A percentile compares a stretch with the other conserved stretches of the same genome.
Evolutionary conservation across 2,797 vertebrate genomes (phyloP).

Genomic region (Neosilurus hyrtlii): DNA sequence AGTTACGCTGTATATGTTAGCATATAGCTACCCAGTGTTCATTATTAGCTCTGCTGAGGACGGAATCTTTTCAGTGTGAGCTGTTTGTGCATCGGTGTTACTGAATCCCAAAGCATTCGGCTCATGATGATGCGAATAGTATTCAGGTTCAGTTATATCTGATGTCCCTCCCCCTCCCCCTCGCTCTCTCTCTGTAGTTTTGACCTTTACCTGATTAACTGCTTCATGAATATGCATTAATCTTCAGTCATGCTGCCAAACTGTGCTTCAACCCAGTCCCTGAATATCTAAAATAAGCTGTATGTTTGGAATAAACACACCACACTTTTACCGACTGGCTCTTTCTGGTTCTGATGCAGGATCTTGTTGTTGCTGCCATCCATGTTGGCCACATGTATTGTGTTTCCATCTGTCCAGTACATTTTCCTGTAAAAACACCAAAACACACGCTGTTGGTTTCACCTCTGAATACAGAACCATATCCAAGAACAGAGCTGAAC

Average conservation of each 20-base stretch:
- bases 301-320: not conserved
- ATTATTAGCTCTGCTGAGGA: too few species aligned
- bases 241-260: not conserved
- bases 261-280: not conserved
- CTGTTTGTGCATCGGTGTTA: too few species aligned
- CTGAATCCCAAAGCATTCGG: not conserved
- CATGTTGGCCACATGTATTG: conserved; percentile 86
- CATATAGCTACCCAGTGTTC: too few species aligned
- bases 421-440: conserved; percentile 73
- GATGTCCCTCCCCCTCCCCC: too few species aligned
- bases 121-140: not conserved
- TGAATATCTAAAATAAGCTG: not conserved
- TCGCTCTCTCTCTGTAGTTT: not conserved
- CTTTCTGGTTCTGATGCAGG: conserved; percentile 84
- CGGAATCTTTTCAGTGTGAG: too few species aligned
- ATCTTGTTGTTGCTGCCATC: conserved; percentile 87
- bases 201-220: not conserved
- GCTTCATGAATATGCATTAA: not conserved
- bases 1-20: too few species aligned
- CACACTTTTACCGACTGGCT: conserved; percentile 78
- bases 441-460: not conserved
- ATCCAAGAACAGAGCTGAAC: not conserved
- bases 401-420: conserved; percentile 87
- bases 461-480: not conserved
- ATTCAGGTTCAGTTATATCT: not conserved